Base-by-base conservation (phyloP, 2,888 invertebrate genomes). In the Allophyes oxyacanthae region DNA sequence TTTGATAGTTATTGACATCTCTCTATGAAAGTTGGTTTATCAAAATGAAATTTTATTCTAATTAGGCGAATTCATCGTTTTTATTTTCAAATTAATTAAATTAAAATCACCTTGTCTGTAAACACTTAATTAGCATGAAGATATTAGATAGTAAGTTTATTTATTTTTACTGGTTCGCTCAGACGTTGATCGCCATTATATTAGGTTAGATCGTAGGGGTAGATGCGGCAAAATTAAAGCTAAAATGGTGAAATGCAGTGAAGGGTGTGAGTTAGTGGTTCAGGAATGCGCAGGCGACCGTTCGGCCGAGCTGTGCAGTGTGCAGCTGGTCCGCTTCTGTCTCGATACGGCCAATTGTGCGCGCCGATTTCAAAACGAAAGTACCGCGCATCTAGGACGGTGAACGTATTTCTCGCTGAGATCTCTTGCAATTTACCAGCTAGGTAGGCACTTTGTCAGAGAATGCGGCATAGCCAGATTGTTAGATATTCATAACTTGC, bases 281-380 rank as follows among this genome's bases (percentile, higher is more conserved):
- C 75, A 77, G 77, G 87, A 84, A 86, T 87, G 88, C 85, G 86
- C 85, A 84, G 84, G 84, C 85, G 81, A 84, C 81, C 77, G 75
- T 73, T 79, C 77, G 64, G 63, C 53, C 62, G 64, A 66, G 57
- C 48, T 70, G 64, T 52, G 65, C 57, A 64, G 48, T 15, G 62
- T 85, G 85, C 88, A 84, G 85, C 84, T 87, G 83, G 85, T 82
- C 83, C 79, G 86, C 86, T 83, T 85, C 84, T 88, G 86, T 87
- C 92, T 91, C 89, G 91, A 90, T 88, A 91, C 91, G 91, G 92
- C 88, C 91, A 92, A 92, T 92, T 92, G 93, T 92, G 87, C 88
- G 91, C 88, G 89, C 88, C 90, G 93, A 93, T 93, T 93, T 94
- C 94, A 92, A 93, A 94, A 93, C 91, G 94, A 94, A 94, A 94